Evolutionary conservation across 30 jellyfish, hydroid and myxozoan genomes (phyloP).

Genomic region (Aurelia aurita complex sp. Pacific): DNA sequence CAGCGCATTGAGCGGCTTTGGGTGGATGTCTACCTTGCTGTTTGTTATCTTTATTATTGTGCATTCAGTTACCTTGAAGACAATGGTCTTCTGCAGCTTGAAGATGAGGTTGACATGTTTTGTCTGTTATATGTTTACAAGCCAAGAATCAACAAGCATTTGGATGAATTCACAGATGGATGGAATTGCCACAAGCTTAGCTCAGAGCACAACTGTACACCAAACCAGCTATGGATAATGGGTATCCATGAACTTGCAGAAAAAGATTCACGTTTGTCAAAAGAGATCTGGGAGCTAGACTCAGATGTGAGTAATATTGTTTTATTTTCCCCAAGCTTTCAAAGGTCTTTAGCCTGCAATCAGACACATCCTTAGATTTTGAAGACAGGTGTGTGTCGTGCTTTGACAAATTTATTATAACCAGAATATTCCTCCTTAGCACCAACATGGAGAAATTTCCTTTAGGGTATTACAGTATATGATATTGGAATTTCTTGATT

Average conservation of each 20-base stretch:
- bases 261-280: neutral
- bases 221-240: constrained; percentile 18
- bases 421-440: too few relatives aligned
- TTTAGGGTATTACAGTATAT: too few relatives aligned
- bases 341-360: too few relatives aligned
- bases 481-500: too few relatives aligned
- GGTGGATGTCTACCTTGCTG: constrained; percentile 21
- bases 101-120: constrained; percentile 7
- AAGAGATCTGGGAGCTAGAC: neutral
- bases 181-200: constrained; percentile 26
- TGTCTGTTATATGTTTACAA: neutral
- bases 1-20: constrained; percentile 36
- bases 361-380: too few relatives aligned
- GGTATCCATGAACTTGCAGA: constrained; percentile 2
- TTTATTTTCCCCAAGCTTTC: too few relatives aligned
- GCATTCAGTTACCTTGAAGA: neutral
- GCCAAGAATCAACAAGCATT: constrained; percentile 23
- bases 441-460: too few relatives aligned
- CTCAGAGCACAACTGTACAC: constrained; percentile 3
- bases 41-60: neutral
- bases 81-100: neutral
- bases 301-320: too few relatives aligned
- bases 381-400: too few relatives aligned
- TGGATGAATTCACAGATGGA: neutral
- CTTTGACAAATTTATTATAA: too few relatives aligned